Evolutionary conservation across 2,797 vertebrate species (phyloP).

Genomic region (Anguilla marmorata): DNA sequence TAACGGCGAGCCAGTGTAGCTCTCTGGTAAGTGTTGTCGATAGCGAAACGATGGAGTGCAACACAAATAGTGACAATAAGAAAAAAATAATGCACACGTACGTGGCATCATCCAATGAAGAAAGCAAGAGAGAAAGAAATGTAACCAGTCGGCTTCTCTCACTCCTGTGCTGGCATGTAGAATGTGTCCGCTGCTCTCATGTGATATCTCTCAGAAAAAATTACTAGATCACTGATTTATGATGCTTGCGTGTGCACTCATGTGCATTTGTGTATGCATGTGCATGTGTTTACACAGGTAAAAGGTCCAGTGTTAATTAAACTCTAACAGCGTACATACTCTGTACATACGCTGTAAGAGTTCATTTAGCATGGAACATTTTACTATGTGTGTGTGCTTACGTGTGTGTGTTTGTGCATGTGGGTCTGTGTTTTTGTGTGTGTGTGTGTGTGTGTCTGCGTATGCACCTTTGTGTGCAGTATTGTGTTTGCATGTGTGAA

Average conservation of each 20-base stretch:
- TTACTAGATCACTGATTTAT: not conserved
- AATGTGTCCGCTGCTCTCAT: too few species aligned
- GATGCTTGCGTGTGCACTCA: not conserved
- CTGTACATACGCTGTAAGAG: too few species aligned
- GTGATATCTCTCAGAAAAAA: not conserved
- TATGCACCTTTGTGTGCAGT: not conserved
- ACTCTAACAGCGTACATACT: not conserved
- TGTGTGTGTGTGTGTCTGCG: not conserved
- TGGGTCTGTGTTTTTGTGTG: not conserved
- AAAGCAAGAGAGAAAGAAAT: not conserved
- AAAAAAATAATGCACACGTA: not conserved
- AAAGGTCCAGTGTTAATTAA: not conserved
- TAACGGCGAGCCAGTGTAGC: not conserved
- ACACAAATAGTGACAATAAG: not conserved
- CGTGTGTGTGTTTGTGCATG: not conserved
- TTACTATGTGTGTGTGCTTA: not conserved
- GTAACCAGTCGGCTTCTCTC: too few species aligned
- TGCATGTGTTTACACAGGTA: not conserved
- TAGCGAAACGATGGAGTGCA: not conserved
- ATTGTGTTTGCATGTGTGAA: not conserved
- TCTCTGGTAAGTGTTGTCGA: not conserved
- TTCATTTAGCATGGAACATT: too few species aligned
- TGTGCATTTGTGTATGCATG: not conserved
- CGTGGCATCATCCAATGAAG: not conserved
- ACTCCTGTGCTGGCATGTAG: too few species aligned